Conservation (phyloP, 1,140 invertebrate species). For the Steinernema feltiae region DNA sequence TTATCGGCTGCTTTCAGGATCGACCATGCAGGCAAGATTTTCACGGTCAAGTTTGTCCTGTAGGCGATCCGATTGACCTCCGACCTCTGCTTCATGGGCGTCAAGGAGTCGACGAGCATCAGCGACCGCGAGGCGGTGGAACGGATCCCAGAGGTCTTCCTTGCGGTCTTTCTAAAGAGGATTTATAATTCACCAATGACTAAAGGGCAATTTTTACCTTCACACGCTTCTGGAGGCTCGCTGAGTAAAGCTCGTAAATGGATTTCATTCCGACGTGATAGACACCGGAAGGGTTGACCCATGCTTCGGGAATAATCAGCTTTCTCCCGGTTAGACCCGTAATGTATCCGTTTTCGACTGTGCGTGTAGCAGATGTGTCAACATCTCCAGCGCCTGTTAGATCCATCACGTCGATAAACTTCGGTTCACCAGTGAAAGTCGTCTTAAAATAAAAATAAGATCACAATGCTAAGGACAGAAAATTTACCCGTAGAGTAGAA, state of each 20-base stretch:
- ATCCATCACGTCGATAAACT: constrained; percentile 89
- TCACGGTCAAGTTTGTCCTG: constrained; percentile 79
- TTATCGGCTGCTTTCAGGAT: constrained; percentile 76
- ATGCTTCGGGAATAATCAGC: constrained; percentile 75
- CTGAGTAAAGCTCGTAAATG: constrained; percentile 78
- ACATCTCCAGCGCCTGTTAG: constrained; percentile 90
- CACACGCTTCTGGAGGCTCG: constrained; percentile 75
- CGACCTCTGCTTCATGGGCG: constrained; percentile 59
- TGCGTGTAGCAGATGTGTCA: constrained; percentile 75
- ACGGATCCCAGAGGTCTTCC: constrained; percentile 76
- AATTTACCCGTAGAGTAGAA: constrained; percentile 75
- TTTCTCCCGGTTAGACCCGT: constrained; percentile 78
- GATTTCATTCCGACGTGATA: constrained; percentile 73
- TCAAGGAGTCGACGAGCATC: constrained; percentile 69
- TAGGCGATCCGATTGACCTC: constrained; percentile 27
- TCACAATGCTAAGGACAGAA: neutral
- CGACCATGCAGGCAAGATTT: constrained; percentile 77
- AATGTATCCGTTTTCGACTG: constrained; percentile 69
- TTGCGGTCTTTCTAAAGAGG: constrained; percentile 68
- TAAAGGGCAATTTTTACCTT: constrained; percentile 46
- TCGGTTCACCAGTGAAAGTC: constrained; percentile 77
- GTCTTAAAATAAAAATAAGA: constrained; percentile 64
- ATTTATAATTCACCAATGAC: constrained; percentile 14
- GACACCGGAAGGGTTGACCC: constrained; percentile 69
- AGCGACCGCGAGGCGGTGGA: constrained; percentile 73